Evolutionary conservation across 2,888 invertebrate species (phyloP).

Genomic region (Andrena praecox): DNA sequence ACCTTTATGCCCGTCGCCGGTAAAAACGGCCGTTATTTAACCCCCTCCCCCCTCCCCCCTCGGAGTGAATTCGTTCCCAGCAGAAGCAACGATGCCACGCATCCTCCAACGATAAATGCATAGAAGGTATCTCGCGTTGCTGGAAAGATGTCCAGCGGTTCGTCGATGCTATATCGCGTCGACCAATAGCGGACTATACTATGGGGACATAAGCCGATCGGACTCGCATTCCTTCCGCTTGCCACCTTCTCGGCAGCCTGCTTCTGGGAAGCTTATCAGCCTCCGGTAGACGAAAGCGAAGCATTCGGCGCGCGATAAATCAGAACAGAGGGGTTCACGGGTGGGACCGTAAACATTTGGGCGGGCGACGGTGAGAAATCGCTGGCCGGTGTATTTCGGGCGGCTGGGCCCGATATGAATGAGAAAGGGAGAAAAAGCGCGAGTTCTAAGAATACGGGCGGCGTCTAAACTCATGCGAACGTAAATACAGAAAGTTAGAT

Average conservation of each 20-base stretch:
- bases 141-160: no score
- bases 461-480: constrained; percentile 7
- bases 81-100: neutral
- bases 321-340: neutral
- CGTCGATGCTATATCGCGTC: no score
- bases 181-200: no score
- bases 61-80: neutral
- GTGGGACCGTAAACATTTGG: neutral
- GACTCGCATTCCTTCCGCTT: no score
- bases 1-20: constrained; percentile 42
- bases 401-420: constrained; percentile 7
- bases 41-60: neutral
- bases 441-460: constrained; percentile 28
- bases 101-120: neutral
- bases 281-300: constrained; percentile 5
- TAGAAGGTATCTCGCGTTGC: neutral
- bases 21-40: constrained; percentile 40
- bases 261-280: constrained; percentile 16
- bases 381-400: neutral
- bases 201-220: neutral
- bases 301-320: neutral
- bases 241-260: no score
- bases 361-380: neutral
- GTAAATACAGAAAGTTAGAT: constrained; percentile 49
- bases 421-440: constrained; percentile 1